A percentile compares a stretch with the other conserved stretches of the same genome.
These are phyloP conservation scores for Ctenodactylus gundi DNA, from an alignment of 2,113 vertebrate species.

Conservation along the genomic window DNA sequence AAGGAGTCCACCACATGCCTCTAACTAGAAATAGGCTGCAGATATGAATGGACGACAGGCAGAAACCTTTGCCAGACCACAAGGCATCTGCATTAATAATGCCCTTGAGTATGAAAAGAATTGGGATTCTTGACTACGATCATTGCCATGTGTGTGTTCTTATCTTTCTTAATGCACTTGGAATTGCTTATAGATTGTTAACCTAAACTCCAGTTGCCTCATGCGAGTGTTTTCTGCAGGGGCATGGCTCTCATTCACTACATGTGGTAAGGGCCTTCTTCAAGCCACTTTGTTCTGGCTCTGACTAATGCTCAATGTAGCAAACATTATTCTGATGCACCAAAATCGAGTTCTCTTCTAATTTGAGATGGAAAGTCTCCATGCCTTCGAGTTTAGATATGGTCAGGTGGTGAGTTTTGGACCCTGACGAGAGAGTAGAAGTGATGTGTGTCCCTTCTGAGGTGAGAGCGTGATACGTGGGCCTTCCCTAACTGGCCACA, in stretches of 20 bases:
- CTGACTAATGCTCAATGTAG: rapidly evolving
- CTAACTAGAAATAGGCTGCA: not conserved
- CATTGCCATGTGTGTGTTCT: not conserved
- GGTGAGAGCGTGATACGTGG: not conserved
- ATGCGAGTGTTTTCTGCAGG: rapidly evolving
- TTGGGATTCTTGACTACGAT: rapidly evolving
- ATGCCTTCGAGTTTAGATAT: not conserved
- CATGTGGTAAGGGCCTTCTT: not conserved
- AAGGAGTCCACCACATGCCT: not conserved
- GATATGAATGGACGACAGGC: rapidly evolving
- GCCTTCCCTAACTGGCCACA: not conserved
- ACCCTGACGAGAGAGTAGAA: not conserved
- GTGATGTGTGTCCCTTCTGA: not conserved
- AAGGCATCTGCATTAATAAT: not conserved
- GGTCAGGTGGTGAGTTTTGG: not conserved
- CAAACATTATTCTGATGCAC: not conserved
- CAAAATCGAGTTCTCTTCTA: not conserved
- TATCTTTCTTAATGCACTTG: not conserved
- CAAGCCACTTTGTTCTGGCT: not conserved
- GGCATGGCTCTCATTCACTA: rapidly evolving
- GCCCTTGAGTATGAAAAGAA: not conserved
- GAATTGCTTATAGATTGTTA: not conserved
- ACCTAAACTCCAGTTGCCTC: too few relatives aligned
- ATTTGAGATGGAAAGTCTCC: not conserved
- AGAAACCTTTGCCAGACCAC: not conserved